phyloP scores from a whole-genome alignment of 2,797 vertebrate genomes.

The Somateria mollissima region DNA sequence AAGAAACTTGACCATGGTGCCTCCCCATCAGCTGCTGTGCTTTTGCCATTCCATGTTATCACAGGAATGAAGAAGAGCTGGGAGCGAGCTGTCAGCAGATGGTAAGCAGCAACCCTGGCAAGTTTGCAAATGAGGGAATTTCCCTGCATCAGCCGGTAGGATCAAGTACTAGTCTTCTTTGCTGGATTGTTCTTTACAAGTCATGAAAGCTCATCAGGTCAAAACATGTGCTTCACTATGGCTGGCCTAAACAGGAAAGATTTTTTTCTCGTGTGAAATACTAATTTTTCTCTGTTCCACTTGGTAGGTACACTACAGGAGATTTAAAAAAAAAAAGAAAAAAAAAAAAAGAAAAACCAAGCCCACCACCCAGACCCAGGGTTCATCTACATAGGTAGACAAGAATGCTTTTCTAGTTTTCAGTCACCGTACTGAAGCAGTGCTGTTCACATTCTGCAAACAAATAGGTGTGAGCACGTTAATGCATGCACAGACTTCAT shows the following conservation, averaged over 20 bases:
- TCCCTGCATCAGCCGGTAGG: background rate
- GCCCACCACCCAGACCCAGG: background rate
- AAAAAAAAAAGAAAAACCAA: background rate
- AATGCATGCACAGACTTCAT: background rate
- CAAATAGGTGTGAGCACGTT: background rate
- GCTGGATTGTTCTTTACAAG: background rate
- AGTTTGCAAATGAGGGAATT: conserved; percentile 30
- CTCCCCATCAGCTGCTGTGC: background rate
- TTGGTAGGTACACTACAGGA: background rate
- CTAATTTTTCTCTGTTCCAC: background rate
- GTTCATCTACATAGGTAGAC: background rate
- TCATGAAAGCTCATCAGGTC: conserved; percentile 4
- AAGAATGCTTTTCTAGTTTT: background rate
- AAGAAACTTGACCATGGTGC: background rate
- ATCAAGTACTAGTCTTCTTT: background rate
- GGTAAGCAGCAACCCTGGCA: background rate
- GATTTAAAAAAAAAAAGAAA: background rate
- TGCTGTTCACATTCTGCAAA: background rate
- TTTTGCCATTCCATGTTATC: background rate
- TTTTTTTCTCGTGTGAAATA: background rate
- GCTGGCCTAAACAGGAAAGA: background rate
- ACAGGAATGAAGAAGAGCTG: background rate
- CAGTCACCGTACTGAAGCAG: background rate
- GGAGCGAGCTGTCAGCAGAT: background rate
- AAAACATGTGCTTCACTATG: background rate